phyloP scores from a whole-genome alignment of 2,888 invertebrate genomes.

The Limnephilus auricula region DNA sequence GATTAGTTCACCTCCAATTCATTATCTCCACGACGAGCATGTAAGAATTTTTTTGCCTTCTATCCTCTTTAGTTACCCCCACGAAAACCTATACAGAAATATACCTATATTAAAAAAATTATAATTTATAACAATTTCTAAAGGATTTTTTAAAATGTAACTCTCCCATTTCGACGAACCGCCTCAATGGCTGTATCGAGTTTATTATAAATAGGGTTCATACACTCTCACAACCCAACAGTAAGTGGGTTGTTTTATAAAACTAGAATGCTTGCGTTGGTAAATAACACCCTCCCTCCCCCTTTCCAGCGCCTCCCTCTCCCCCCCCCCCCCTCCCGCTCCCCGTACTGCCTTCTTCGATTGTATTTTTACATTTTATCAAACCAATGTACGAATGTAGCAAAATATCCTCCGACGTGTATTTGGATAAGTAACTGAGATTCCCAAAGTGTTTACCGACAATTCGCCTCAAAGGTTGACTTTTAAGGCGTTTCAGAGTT shows the following conservation, averaged over 20 bases:
- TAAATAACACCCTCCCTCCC: constrained; percentile 35
- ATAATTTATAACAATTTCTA: neutral
- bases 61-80: neutral
- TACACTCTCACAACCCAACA: constrained; percentile 33
- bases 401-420: constrained; percentile 58
- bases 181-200: constrained; percentile 32
- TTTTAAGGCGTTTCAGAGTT: neutral
- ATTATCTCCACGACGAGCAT: no score
- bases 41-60: no score
- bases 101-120: no score
- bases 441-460: constrained; percentile 49
- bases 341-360: constrained; percentile 47
- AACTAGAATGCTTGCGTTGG: constrained; percentile 39
- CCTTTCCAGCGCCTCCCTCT: no score
- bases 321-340: neutral
- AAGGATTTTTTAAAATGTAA: neutral
- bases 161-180: constrained; percentile 11
- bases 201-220: constrained; percentile 52
- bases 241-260: constrained; percentile 49
- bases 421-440: constrained; percentile 54
- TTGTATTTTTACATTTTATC: constrained; percentile 65
- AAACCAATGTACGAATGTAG: constrained; percentile 65
- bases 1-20: no score
- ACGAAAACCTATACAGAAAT: neutral
- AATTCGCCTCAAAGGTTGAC: neutral